phyloP scores from a whole-genome alignment of 2,797 vertebrate species.

The Nannoperca obscura region DNA sequence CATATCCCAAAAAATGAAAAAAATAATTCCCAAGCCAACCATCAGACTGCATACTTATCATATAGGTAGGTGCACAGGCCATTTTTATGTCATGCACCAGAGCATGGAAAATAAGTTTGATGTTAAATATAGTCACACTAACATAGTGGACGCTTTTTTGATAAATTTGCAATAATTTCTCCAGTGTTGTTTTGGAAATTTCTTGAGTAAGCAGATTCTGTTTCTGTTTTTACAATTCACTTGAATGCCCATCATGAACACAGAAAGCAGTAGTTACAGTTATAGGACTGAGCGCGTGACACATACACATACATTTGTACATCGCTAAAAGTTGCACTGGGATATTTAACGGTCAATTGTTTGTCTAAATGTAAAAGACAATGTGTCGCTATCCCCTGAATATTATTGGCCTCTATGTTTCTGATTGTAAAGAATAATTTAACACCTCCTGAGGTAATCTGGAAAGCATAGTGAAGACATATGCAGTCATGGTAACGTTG shows the following conservation, averaged over 20 bases:
- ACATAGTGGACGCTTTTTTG: too few relatives aligned
- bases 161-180: not conserved
- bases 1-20: too few relatives aligned
- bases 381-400: not conserved
- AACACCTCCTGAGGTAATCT: not conserved
- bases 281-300: not conserved
- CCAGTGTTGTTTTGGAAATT: too few relatives aligned
- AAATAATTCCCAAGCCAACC: too few relatives aligned
- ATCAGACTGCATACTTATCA: too few relatives aligned
- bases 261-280: conserved; percentile 1
- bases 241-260: not conserved
- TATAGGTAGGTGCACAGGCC: too few relatives aligned
- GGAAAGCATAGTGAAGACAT: not conserved
- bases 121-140: too few relatives aligned
- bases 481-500: not conserved
- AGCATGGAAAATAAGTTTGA: too few relatives aligned
- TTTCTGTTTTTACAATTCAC: not conserved
- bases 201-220: not conserved
- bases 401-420: not conserved
- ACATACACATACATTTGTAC: not conserved
- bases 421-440: not conserved
- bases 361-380: not conserved
- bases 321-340: not conserved
- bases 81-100: too few relatives aligned
- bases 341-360: not conserved